Base-by-base conservation (phyloP, 2,888 invertebrate genomes). In the Yponomeuta evonymella region DNA sequence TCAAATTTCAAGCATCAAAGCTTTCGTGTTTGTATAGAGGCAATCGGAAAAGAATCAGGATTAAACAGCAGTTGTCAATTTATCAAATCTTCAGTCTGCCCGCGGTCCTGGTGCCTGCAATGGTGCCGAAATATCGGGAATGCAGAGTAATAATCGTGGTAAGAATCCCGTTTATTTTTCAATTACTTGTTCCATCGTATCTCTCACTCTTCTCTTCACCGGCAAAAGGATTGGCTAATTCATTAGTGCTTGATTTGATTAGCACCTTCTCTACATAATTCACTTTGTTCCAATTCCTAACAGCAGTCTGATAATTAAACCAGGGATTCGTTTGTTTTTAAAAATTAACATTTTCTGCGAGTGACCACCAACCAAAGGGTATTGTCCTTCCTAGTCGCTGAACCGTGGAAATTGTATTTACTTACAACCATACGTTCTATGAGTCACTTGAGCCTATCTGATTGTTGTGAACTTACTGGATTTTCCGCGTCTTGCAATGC, bases 321-420 rank as follows among this genome's bases (percentile, higher is more conserved):
- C 12, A 58, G 9, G 33, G 29, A 65, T 65, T 65, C 33, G 65
- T 33, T 65, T 33, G 30, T 5, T 65, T 10, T 65, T 65, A 65
- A 65, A 64, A 65, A 65, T 30, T 11, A 11, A 30, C 29, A 29
- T 65, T 65, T 65, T 65, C 65, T 65, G 29, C 30, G 65, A 12
- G 10, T 67, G 43, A 69, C 23, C 30, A 51, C 63, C 12, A 62
- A 63, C 63, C 12, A 62, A 63, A 62, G 70, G 70, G 48, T 70
- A 70, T 62, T 70, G 36, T 63, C 62, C 70, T 48, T 36, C n/a
- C 63, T 70, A 70, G 63, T 63, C 70, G 43, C 62, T 70, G 63
- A 70, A 33, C 70, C 70, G 62, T 70, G 23, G 67, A n/a, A 67
- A 67, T 67, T 67, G 51, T 68, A 68, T 30, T 30, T 51, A 51